phyloP scores from a whole-genome alignment of 2,888 invertebrate species.

The Hedychridium roseum region DNA sequence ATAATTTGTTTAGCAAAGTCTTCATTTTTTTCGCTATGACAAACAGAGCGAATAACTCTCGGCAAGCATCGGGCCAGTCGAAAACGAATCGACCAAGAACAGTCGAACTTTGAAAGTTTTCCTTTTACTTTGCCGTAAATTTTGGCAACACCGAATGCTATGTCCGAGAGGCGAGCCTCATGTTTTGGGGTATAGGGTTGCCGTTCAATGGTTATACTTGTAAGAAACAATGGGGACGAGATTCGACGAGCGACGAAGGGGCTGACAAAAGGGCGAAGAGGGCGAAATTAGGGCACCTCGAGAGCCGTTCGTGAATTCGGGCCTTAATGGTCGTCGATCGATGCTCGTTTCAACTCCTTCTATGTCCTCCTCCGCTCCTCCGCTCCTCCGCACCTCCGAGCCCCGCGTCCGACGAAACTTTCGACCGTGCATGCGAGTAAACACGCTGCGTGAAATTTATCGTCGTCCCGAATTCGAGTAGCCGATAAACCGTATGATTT shows the following conservation, averaged over 20 bases:
- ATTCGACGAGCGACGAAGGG: neutral
- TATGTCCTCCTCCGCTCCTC: neutral
- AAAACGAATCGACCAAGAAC: too few relatives aligned
- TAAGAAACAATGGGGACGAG: too few relatives aligned
- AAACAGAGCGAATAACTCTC: too few relatives aligned
- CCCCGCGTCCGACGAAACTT: slow-evolving; percentile 16
- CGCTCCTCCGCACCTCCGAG: neutral
- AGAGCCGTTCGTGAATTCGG: slow-evolving; percentile 12
- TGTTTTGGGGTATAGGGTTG: too few relatives aligned
- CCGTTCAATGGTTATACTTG: too few relatives aligned
- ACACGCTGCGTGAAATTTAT: slow-evolving; percentile 30
- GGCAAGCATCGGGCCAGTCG: too few relatives aligned
- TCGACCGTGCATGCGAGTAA: slow-evolving; percentile 23
- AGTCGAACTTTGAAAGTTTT: too few relatives aligned
- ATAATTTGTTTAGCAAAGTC: too few relatives aligned
- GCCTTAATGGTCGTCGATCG: slow-evolving; percentile 15
- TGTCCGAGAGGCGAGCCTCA: too few relatives aligned
- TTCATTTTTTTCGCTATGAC: too few relatives aligned
- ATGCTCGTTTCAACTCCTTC: slow-evolving; percentile 7
- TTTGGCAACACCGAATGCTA: too few relatives aligned
- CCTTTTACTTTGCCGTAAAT: too few relatives aligned
- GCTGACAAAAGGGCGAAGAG: neutral
- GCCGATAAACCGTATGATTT: slow-evolving; percentile 29
- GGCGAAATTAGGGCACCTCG: neutral
- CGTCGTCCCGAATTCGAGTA: slow-evolving; percentile 28